Conservation (phyloP, 2,888 invertebrate species). For the Halictus ligatus region DNA sequence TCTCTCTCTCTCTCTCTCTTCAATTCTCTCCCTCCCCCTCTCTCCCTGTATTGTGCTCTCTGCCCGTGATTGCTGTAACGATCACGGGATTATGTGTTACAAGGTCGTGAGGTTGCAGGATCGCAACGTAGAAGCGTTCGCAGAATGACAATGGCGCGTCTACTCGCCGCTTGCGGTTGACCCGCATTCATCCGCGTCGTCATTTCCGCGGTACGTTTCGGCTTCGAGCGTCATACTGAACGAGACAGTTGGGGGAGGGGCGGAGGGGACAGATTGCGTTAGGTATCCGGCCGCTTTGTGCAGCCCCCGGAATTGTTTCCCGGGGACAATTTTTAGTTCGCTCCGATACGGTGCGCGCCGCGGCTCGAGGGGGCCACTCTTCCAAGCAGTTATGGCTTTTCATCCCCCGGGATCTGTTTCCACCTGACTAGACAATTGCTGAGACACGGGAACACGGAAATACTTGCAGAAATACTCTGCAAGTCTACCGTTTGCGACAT, state of each 20-base stretch:
- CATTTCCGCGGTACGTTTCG: neutral
- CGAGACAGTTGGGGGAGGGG: neutral
- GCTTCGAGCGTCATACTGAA: neutral
- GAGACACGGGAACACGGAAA: neutral
- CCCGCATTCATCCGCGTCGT: neutral
- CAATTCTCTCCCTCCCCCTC: neutral
- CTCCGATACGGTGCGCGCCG: neutral
- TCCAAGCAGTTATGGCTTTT: neutral
- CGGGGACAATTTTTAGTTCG: neutral
- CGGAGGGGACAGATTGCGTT: neutral
- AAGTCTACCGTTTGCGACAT: no score
- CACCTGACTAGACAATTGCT: neutral
- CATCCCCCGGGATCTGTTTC: neutral
- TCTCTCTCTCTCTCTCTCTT: neutral
- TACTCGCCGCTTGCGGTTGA: constrained; percentile 2
- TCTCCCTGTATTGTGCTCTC: neutral
- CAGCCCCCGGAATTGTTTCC: neutral
- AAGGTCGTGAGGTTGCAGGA: neutral
- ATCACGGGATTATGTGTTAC: constrained; percentile 1
- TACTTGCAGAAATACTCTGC: no score
- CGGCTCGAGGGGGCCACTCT: neutral
- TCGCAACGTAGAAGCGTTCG: neutral
- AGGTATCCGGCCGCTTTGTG: neutral
- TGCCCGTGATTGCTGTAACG: neutral
- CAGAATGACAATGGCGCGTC: constrained; percentile 9